These are phyloP conservation scores for Nerophis lumbriciformis DNA, from an alignment of 2,113 vertebrate species.

Conservation along the genomic window DNA sequence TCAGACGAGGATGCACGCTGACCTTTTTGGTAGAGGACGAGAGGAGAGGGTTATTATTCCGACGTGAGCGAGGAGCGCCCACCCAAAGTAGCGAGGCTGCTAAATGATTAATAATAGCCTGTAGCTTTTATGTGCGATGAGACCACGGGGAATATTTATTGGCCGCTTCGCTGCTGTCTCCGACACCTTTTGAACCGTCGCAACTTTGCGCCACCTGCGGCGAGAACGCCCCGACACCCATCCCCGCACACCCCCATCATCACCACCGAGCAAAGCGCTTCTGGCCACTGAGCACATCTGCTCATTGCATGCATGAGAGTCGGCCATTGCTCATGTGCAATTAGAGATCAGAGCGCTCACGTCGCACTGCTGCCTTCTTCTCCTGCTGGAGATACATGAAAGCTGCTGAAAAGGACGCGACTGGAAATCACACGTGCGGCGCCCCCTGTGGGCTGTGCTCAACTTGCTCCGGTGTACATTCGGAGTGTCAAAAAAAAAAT, in stretches of 20 bases:
- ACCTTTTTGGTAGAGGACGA: constrained; percentile 40
- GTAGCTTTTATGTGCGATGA: constrained; percentile 54
- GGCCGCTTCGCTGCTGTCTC: constrained; percentile 33
- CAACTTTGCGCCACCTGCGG: constrained; percentile 45
- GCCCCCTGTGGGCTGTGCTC: no score
- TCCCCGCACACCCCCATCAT: not conserved
- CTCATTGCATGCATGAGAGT: constrained; percentile 40
- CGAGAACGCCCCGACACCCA: constrained; percentile 15
- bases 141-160: constrained; percentile 45
- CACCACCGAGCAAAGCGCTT: constrained; percentile 40
- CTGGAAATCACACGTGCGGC: no score
- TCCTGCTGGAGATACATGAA: not conserved
- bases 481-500: no score
- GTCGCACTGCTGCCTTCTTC: constrained; percentile 1
- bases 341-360: constrained; percentile 53
- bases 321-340: constrained; percentile 44
- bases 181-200: constrained; percentile 34
- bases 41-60: no score
- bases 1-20: constrained; percentile 38
- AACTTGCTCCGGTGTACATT: no score
- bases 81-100: constrained; percentile 47
- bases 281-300: constrained; percentile 57
- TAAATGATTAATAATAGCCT: constrained; percentile 68
- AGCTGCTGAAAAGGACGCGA: constrained; percentile 1
- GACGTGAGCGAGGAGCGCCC: not conserved